Base-by-base conservation (phyloP, 2,113 vertebrate genomes). In the Anoplopoma fimbria region DNA sequence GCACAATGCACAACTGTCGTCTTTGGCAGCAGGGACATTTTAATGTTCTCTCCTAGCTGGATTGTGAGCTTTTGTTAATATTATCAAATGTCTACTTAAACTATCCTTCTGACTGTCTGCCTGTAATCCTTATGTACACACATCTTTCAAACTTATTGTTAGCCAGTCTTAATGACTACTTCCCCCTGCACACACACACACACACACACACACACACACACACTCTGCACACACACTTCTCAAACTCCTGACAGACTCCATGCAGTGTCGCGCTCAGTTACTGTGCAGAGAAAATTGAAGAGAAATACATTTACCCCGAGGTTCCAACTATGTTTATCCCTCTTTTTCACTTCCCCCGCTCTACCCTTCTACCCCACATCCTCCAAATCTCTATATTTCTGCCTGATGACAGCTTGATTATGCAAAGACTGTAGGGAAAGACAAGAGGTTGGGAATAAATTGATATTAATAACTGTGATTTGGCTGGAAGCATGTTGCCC, bases 401-500 rank as follows among this genome's bases (percentile, higher is more conserved):
- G 72, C 75, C 69, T 83, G 88, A 90, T 92, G 90, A 92, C 87
- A 89, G 78, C 79, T 86, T 90, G 90, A 93, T 93, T 91, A 92
- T 89, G 82, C 90, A 86, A 80, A 90, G 87, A 87, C 53, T 69
- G 88, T 79, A 33, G 55, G 55, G 75, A 88, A 89, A 84, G 84
- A 91, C 40, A 58, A 87, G 85, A 85, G 79, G 78, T 67, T 87
- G 79, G 61, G 71, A 84, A 89, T 87, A 88, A 88, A 92, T 89
- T 86, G 86, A 89, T 93, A 91, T 83, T 91, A 92, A 91, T 91
- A 91, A 91, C 85, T 85, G 80, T 86, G 86, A 91, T 92, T 93
- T 91, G 75, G 79, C 85, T 89, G 90, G 82, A 77, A 86, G 89
- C 82, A 67, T 84, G 81, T 88, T 81, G 73, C 76, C 86, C 71